Base-by-base conservation (phyloP, 2,888 invertebrate species). In the Nomada goodeniana region DNA sequence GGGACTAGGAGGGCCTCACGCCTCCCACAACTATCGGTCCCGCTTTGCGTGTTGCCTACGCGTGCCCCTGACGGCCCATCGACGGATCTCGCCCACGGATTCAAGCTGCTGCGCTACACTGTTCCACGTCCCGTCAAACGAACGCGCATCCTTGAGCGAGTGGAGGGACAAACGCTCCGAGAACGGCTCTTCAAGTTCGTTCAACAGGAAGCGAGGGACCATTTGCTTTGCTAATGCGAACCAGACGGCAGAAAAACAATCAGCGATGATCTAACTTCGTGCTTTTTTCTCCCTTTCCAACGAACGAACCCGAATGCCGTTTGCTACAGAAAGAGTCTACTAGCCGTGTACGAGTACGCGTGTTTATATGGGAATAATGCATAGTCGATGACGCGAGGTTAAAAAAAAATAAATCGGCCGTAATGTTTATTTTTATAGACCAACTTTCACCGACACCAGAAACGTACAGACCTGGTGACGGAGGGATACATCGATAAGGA, bases 1-100 rank as follows among this genome's bases (percentile, higher is more conserved):
- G 71, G 61, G 73, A 82, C 57, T 36, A 80, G 68, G 59, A 72
- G 64, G 68, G 55, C 80, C 80, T 84, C 86, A 71, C 36, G 36
- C 82, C 77, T 76, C 70, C n/a, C 44, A 42, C 59, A 74, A 68
- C 80, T 72, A 86, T 86, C 82, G 29, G 44, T 80, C 88, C 89
- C 87, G 86, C 86, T 84, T 86, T 76, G 80, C 86, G 87, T 74
- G 75, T 86, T 77, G 76, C 91, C 91, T 88, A 91, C 90, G 87
- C 88, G 42, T 73, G 88, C 76, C 91, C 91, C 86, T 91, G 90
- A 82, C 71, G 26, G 63, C 72, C 76, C 78, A 74, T 81, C 47
- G 82, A 75, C 64, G 60, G 64, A 52, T 57, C 71, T 82, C 87
- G 85, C 88, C 87, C 79, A 88, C 86, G 44, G 82, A n/a, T 1